Conservation (phyloP, 2,888 invertebrate genomes). For the Miltochrista miniata region DNA sequence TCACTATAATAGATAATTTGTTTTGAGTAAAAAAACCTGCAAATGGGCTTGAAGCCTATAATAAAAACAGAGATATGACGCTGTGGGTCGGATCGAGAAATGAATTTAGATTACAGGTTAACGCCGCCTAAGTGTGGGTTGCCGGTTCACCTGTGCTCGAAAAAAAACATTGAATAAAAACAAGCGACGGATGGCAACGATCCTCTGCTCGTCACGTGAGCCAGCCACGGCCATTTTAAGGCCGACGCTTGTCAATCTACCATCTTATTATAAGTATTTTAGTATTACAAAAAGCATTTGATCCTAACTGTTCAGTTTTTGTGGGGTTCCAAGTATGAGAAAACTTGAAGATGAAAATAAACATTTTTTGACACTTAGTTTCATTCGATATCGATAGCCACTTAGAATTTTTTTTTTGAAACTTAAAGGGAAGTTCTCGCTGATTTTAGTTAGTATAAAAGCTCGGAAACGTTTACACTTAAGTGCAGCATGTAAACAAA, state of each 20-base stretch:
- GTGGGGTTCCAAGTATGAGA: slow-evolving; percentile 43
- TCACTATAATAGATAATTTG: slow-evolving; percentile 80
- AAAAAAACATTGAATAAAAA: slow-evolving; percentile 67
- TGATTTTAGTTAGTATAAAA: slow-evolving; percentile 10
- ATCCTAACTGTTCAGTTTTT: slow-evolving; percentile 53
- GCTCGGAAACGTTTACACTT: slow-evolving; percentile 8
- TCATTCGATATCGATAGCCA: slow-evolving; percentile 17
- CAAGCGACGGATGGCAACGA: slow-evolving; percentile 42
- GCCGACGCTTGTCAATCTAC: slow-evolving; percentile 54
- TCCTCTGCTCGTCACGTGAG: slow-evolving; percentile 54
- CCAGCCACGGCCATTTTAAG: slow-evolving; percentile 51
- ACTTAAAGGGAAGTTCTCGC: slow-evolving; percentile 14
- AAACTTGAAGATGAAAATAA: slow-evolving; percentile 40
- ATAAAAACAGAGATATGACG: slow-evolving; percentile 80
- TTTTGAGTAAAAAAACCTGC: slow-evolving; percentile 79
- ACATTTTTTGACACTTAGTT: slow-evolving; percentile 32
- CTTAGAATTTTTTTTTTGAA: slow-evolving; percentile 18
- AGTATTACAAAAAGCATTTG: slow-evolving; percentile 55
- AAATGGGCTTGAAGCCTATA: slow-evolving; percentile 80
- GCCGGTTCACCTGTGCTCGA: slow-evolving; percentile 75
- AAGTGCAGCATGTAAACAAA: slow-evolving; percentile 26
- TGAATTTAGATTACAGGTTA: slow-evolving; percentile 84
- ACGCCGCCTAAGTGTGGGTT: slow-evolving; percentile 82
- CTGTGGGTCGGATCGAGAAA: slow-evolving; percentile 81
- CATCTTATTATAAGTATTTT: slow-evolving; percentile 61